phyloP scores from a whole-genome alignment of 2,113 vertebrate genomes.

The Castor canadensis region DNA sequence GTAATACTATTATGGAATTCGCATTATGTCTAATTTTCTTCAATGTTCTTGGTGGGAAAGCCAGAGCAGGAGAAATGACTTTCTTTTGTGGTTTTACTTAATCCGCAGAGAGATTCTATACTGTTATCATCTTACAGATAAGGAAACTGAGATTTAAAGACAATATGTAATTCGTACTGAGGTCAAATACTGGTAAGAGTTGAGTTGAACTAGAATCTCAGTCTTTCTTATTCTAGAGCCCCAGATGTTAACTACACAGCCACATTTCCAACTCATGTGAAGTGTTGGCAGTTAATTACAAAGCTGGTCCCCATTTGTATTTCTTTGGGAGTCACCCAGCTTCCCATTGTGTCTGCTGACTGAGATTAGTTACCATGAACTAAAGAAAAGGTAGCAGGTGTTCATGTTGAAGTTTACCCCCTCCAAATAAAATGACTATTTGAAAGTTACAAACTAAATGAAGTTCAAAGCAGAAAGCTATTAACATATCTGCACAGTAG shows the following conservation, averaged over 20 bases:
- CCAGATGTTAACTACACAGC: neutral
- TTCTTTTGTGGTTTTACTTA: too few relatives aligned
- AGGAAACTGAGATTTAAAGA: neutral
- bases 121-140: constrained; percentile 9
- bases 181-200: neutral
- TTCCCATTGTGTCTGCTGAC: neutral
- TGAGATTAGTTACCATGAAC: neutral
- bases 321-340: neutral
- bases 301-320: neutral
- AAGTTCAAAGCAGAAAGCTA: constrained; percentile 41
- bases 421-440: neutral
- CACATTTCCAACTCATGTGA: neutral
- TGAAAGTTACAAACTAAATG: constrained; percentile 45
- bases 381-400: neutral
- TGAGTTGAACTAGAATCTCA: neutral
- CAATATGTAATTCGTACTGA: neutral
- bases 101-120: too few relatives aligned
- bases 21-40: too few relatives aligned
- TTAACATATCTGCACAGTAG: constrained; percentile 12
- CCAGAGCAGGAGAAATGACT: too few relatives aligned
- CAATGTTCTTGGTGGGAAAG: too few relatives aligned
- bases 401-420: neutral
- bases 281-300: neutral
- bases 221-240: neutral
- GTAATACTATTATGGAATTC: neutral